phyloP scores from a whole-genome alignment of 2,888 invertebrate species.

The Plebejus anna region DNA sequence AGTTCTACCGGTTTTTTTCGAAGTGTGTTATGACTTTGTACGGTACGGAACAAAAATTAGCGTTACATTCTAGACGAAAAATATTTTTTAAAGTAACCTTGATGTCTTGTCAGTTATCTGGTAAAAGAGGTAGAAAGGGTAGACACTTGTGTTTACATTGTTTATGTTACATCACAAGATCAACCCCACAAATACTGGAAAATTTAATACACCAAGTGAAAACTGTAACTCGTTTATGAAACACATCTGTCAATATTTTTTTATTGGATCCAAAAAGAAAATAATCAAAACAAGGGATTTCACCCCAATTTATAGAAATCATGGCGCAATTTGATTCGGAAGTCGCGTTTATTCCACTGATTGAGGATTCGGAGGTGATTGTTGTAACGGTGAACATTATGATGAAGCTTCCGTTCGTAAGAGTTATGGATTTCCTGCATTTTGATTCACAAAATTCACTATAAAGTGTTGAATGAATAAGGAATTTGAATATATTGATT shows the following conservation, averaged over 20 bases:
- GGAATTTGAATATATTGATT: too few species aligned
- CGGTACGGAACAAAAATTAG: too few species aligned
- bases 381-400: conserved; percentile 2
- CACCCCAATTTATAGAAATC: conserved; percentile 3
- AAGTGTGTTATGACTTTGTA: too few species aligned
- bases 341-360: conserved; percentile 5
- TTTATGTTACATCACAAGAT: too few species aligned
- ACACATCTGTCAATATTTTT: not conserved
- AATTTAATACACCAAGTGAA: not conserved
- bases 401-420: not conserved
- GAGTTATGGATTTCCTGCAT: conserved; percentile 19
- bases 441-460: conserved; percentile 9
- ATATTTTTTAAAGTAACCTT: too few species aligned
- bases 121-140: too few species aligned
- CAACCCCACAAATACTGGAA: too few species aligned
- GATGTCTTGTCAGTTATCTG: too few species aligned
- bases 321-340: conserved; percentile 21
- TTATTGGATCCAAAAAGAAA: not conserved
- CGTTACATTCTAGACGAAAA: too few species aligned
- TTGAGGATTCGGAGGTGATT: conserved; percentile 17
- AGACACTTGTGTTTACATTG: too few species aligned
- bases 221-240: not conserved
- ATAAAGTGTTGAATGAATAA: not conserved
- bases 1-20: too few species aligned
- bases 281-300: not conserved